phyloP scores from a whole-genome alignment of 2,888 invertebrate genomes.

The Alentia gelatinosa region DNA sequence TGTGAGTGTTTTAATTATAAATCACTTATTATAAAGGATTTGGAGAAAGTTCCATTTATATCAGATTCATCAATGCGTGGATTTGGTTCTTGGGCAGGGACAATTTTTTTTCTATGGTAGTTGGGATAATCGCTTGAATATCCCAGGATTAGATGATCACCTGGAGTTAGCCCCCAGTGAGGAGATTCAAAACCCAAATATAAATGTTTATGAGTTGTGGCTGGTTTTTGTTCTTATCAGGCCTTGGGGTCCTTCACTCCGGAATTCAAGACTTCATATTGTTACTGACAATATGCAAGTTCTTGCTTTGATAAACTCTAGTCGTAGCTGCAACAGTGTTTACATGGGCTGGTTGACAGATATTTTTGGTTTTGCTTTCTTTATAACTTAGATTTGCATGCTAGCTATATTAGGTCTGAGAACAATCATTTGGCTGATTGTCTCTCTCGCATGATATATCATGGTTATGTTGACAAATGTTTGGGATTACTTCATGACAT shows the following conservation, averaged over 20 bases:
- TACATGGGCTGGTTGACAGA: constrained; percentile 6
- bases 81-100: too few species aligned
- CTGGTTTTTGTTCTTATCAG: neutral
- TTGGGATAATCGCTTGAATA: too few species aligned
- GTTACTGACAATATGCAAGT: neutral
- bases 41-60: neutral
- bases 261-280: neutral
- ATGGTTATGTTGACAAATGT: too few species aligned
- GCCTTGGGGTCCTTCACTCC: neutral
- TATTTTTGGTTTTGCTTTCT: neutral
- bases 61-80: too few species aligned
- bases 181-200: neutral
- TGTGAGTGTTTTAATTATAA: neutral
- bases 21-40: neutral
- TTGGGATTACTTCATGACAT: too few species aligned
- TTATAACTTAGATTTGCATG: neutral
- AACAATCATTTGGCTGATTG: too few species aligned
- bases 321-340: neutral
- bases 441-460: too few species aligned
- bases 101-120: too few species aligned
- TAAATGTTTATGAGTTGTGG: constrained; percentile 2
- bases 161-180: too few species aligned
- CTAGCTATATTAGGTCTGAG: too few species aligned
- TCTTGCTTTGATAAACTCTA: neutral
- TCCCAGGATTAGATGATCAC: too few species aligned